A percentile compares a stretch with the other conserved stretches of the same genome.
These are phyloP conservation scores for Lasioglossum lativentre DNA, from an alignment of 2,888 invertebrate genomes.

Conservation along the genomic window DNA sequence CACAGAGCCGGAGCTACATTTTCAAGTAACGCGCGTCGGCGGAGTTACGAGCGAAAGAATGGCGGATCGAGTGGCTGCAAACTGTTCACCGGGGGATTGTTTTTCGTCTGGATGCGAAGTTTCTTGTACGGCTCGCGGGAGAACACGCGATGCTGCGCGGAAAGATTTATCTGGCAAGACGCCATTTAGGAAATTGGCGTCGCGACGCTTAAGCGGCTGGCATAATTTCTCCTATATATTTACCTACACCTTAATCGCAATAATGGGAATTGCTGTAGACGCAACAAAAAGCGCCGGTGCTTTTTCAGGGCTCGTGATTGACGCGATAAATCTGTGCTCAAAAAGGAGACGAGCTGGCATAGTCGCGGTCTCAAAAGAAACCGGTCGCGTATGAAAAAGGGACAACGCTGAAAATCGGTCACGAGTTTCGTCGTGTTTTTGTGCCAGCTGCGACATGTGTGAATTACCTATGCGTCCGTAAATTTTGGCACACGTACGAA, in stretches of 20 bases:
- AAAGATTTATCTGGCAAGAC: constrained; percentile 60
- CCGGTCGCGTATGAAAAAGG: neutral
- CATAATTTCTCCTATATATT: neutral
- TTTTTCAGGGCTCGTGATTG: neutral
- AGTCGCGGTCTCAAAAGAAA: neutral
- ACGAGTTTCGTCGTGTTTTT: neutral
- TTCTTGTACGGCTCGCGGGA: constrained; percentile 23
- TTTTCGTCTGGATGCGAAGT: constrained; percentile 15
- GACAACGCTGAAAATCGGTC: neutral
- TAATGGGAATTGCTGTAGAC: neutral
- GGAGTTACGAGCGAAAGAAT: neutral
- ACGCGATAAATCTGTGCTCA: neutral
- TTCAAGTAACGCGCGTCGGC: neutral
- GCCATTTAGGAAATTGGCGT: constrained; percentile 67
- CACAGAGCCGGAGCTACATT: neutral
- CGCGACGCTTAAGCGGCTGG: neutral
- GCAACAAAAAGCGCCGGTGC: neutral
- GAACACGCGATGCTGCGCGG: constrained; percentile 29
- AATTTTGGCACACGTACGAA: neutral
- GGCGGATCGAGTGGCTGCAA: neutral
- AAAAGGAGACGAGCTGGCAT: neutral
- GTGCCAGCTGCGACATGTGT: neutral
- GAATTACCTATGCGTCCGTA: neutral
- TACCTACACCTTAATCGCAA: neutral
- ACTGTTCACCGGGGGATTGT: constrained; percentile 18